Base-by-base conservation (phyloP, 2,113 vertebrate species). In the Pimephales promelas region DNA sequence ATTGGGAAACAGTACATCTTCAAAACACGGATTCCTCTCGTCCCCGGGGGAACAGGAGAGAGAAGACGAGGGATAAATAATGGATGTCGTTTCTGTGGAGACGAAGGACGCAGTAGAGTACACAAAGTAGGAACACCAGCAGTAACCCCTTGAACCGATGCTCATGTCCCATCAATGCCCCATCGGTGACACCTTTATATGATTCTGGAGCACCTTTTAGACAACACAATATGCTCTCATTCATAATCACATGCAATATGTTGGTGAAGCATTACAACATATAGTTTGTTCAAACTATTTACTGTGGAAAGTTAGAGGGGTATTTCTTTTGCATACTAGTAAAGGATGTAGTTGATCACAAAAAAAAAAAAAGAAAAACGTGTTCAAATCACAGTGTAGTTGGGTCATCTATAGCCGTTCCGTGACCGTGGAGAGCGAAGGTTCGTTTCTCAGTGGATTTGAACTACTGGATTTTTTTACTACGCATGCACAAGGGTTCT, bases 31-130 rank as follows among this genome's bases (percentile, higher is more conserved):
- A 84, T 87, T 85, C 83, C n/a, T 49, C 74, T 54, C 72, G 68
- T 77, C 88, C 82, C 84, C 76, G 72, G 82, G 89, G 91, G 87
- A 92, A 90, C 85, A 90, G 76, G 36, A 49, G 83, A 81, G 86
- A 86, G 85, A 79, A 88, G 88, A 86, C 87, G 82, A 84, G 81
- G 52, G 70, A 88, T 92, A 90, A 90, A 93, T 92, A 91, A 91
- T 92, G 88, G 87, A 92, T 89, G 88, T 52, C 45, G 66, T 74
- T 87, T 77, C 72, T 85, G 68, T 85, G 83, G 79, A 87, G 79
- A 83, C 56, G 66, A 77, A 82, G 84, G 82, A 54, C 73, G 79
- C 83, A 59, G 85, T 81, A 76, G 78, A 79, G 84, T 85, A 87
- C 76, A 87, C 49, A 79, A 54, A 66, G 76, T 86, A 84, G 82